Evolutionary conservation across 2,113 vertebrate species (phyloP), one percentile per base, ranked within the genome.

Genomic region (Epinephelus fuscoguttatus): DNA sequence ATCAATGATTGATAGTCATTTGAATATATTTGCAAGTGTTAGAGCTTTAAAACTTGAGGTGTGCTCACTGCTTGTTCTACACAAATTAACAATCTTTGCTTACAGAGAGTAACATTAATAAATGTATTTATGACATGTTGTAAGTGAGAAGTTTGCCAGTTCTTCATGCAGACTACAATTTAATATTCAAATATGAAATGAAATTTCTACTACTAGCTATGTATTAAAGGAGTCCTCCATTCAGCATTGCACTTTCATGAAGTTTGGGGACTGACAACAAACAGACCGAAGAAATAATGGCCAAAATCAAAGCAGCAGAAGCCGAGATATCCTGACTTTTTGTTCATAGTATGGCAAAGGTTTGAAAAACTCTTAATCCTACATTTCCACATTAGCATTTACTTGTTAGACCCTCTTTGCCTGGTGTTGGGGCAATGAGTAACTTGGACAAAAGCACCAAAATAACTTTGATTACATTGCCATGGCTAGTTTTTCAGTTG

Each of bases 1-100:
- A 62, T 73, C 59, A 78, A 68, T 71, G 49, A 82, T 37, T 80
- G 42, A 78, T 45, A 1, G n/a, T 12, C 55, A 66, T 88, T 82
- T 78, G 8, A 85, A 87, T 85, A 76, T 30, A 75, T 76, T 84
- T 74, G 45, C 33, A 59, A 80, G 45, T 50, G 21, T 50, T 59
- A 4, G 6, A 47, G 40, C 2, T 59, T 12, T 21, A 15, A 63
- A n/a, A 47, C 49, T 40, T 2, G 45, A 49, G 2, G 14, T 19
- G 10, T 37, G 23, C 61, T n/a, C 33, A 23, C 23, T 57, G 66
- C 17, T 59, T 30, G 9, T 60, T 70, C 37, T 52, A 8, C 30
- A 68, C 7, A 3, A 4, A 1, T 57, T 75, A 25, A 57, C 12
- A 37, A 19, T 47, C 1, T 10, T 63, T 69, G 6, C 33, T 63